A percentile compares a stretch with the other conserved stretches of the same genome.
Conservation (phyloP, 2,888 invertebrate species). For the Archaeoteleia sp. region DNA sequence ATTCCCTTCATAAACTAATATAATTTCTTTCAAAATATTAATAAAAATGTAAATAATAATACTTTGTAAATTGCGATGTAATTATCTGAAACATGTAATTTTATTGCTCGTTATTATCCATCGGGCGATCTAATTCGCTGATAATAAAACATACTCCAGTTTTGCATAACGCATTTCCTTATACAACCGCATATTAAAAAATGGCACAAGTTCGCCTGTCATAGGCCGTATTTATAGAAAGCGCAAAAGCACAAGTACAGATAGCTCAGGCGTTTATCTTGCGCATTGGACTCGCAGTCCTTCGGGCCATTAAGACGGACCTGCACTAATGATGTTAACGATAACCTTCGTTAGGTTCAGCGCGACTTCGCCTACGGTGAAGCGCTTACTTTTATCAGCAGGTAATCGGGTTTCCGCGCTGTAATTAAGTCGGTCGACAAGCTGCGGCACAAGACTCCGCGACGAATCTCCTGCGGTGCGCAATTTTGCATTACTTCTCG, state of each 20-base stretch:
- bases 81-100: too few relatives aligned
- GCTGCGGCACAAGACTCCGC: slow-evolving; percentile 41
- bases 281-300: slow-evolving; percentile 35
- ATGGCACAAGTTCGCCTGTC: too few relatives aligned
- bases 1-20: too few relatives aligned
- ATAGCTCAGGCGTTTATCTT: slow-evolving; percentile 47
- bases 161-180: too few relatives aligned
- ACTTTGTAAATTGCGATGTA: too few relatives aligned
- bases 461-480: slow-evolving; percentile 43
- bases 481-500: slow-evolving; percentile 42
- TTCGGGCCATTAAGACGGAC: slow-evolving; percentile 49
- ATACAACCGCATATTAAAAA: too few relatives aligned
- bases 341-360: slow-evolving; percentile 55
- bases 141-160: too few relatives aligned
- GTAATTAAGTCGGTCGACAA: slow-evolving; percentile 55
- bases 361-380: slow-evolving; percentile 41
- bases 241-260: slow-evolving; percentile 16
- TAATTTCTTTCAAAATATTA: too few relatives aligned
- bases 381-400: slow-evolving; percentile 48
- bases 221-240: slow-evolving; percentile 25
- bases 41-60: too few relatives aligned
- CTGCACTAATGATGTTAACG: slow-evolving; percentile 53
- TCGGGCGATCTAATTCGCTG: too few relatives aligned
- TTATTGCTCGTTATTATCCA: too few relatives aligned
- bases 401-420: slow-evolving; percentile 51